Conservation (phyloP, 2,113 vertebrate species). For the Gallinago jamesoni region DNA sequence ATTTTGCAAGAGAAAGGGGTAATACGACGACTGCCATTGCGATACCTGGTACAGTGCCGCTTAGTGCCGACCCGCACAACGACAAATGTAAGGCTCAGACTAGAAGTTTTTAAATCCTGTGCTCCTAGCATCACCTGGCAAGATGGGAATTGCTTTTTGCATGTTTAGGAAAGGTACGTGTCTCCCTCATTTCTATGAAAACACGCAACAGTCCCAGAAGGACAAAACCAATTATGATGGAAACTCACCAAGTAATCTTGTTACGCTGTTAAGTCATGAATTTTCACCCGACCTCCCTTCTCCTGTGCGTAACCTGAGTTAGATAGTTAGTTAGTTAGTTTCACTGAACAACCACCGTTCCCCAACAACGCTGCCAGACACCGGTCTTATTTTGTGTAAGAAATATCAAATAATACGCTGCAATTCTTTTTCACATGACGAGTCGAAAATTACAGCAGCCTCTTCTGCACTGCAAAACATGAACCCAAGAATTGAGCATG, state of each 20-base stretch:
- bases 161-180: neutral
- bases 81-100: neutral
- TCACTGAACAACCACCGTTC: neutral
- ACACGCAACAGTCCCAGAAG: neutral
- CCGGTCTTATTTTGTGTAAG: neutral
- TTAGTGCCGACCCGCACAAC: neutral
- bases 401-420: neutral
- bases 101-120: neutral
- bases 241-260: neutral
- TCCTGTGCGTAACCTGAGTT: neutral
- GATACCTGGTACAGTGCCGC: neutral
- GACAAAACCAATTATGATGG: neutral
- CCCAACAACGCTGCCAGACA: neutral
- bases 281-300: neutral
- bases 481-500: neutral
- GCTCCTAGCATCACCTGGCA: neutral
- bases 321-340: neutral
- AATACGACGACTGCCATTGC: neutral
- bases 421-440: fast-evolving
- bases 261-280: neutral
- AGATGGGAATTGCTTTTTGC: neutral
- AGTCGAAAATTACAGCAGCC: neutral
- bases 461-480: neutral
- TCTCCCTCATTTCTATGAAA: slow-evolving; percentile 25
- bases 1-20: neutral